A percentile compares a stretch with the other conserved stretches of the same genome.
These are phyloP conservation scores for Cochlearius cochlearius DNA, from an alignment of 2,113 vertebrate genomes.

Conservation along the genomic window DNA sequence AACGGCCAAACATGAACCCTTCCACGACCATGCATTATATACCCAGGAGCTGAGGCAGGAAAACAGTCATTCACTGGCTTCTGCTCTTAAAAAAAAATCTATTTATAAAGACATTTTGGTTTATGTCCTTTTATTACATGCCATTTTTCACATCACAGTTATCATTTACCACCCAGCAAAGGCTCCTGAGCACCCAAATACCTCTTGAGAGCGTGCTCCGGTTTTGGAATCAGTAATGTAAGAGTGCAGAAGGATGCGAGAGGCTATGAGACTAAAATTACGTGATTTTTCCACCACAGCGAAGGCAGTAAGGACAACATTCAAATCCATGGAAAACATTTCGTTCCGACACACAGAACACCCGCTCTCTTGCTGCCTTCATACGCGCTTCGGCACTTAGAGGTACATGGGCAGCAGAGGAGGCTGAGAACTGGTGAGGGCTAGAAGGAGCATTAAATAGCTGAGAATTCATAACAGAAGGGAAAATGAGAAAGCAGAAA, in stretches of 20 bases:
- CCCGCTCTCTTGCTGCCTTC: not conserved
- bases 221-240: constrained; percentile 69
- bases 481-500: not conserved
- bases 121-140: not conserved
- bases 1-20: not conserved
- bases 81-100: not conserved
- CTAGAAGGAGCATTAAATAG: not conserved
- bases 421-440: not conserved
- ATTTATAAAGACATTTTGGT: not conserved
- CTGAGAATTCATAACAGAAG: not conserved
- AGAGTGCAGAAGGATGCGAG: not conserved
- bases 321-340: not conserved
- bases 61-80: not conserved
- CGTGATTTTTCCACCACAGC: not conserved
- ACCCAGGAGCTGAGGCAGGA: not conserved
- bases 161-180: constrained; percentile 68
- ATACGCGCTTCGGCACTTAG: no score
- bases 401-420: not conserved
- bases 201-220: constrained; percentile 66
- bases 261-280: not conserved
- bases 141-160: constrained; percentile 2
- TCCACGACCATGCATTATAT: not conserved
- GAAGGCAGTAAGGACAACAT: not conserved
- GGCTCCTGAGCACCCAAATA: constrained; percentile 70
- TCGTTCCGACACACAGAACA: not conserved